These are phyloP conservation scores for Anagrus nilaparvatae DNA, from an alignment of 1,140 invertebrate species.

Conservation along the genomic window DNA sequence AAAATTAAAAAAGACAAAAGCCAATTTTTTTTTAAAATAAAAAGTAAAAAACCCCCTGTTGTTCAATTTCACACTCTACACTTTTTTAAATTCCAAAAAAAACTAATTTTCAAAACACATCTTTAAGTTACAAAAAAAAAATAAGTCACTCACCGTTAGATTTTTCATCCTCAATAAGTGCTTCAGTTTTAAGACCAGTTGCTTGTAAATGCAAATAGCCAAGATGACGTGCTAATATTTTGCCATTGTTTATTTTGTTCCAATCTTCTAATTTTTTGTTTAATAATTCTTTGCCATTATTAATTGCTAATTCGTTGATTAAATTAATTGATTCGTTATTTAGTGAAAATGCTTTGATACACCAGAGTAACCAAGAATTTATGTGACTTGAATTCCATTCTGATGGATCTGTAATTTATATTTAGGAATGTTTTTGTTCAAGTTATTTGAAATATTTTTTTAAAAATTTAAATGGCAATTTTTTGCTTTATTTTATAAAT, in stretches of 20 bases:
- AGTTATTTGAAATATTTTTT: no score
- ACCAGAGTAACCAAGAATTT: slow-evolving; percentile 55
- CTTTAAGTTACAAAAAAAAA: no score
- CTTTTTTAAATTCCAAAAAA: no score
- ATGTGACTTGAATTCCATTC: slow-evolving; percentile 53
- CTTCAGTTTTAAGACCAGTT: slow-evolving; percentile 26
- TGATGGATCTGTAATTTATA: slow-evolving; percentile 45
- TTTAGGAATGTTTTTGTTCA: not conserved
- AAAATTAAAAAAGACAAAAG: no score
- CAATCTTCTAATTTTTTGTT: slow-evolving; percentile 34
- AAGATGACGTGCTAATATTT: slow-evolving; percentile 30
- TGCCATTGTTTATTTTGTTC: slow-evolving; percentile 19
- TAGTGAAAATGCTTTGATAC: slow-evolving; percentile 49
- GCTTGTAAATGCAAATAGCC: slow-evolving; percentile 29
- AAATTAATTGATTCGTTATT: slow-evolving; percentile 40
- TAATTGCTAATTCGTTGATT: slow-evolving; percentile 51
- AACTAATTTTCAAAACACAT: no score
- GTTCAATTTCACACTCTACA: no score
- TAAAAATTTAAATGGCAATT: no score
- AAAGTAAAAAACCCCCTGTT: no score
- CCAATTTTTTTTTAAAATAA: no score
- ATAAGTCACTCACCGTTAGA: slow-evolving; percentile 23
- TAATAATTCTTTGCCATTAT: slow-evolving; percentile 48
- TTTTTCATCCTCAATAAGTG: slow-evolving; percentile 25
- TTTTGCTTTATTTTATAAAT: no score